Base-by-base conservation (phyloP, 1,140 invertebrate species). In the Ostrea denselamellosa region DNA sequence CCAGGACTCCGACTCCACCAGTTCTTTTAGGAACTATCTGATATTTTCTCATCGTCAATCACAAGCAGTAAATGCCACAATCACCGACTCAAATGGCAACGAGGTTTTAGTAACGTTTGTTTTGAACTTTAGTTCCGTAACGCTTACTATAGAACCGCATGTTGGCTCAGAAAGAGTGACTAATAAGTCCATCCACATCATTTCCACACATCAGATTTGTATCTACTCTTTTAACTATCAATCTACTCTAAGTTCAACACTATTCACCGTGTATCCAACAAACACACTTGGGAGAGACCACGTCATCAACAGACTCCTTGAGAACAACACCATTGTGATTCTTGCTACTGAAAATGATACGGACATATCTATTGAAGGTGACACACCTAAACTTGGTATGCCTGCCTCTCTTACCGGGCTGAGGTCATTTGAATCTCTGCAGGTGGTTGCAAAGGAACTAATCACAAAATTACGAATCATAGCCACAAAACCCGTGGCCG, bases 261-360 rank as follows among this genome's bases (percentile, higher is more conserved):
- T 77, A 28, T 77, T 77, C 28, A 12, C 68, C 9, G 9, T 77
- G 28, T 77, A 28, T 34, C 68, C 68, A 77, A 77, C 68, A 77
- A 77, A 34, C 25, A 28, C 8, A 28, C 28, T 77, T 22, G 68
- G 68, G 14, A 77, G 28, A 77, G 68, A 77, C 22, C 28, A 77
- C 12, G 28, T 77, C 68, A 77, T 77, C 22, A 77, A 77, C 28
- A 77, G 28, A 77, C 68, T 77, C 8, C 28, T 77, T 12, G 10
- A 77, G 68, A 14, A 34, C 28, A 77, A 77, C 28, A 77, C 68
- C 14, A 25, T 77, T 34, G 68, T 77, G 25, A 34, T 77, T 77
- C 68, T 77, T 25, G 68, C 68, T 12, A 77, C 68, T 28, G 68
- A 77, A 3, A 25, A 25, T 10, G 25, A 77, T 12, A 77, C 68